Conservation (phyloP, 2,113 vertebrate genomes). For the Syngnathoides biaculeatus region DNA sequence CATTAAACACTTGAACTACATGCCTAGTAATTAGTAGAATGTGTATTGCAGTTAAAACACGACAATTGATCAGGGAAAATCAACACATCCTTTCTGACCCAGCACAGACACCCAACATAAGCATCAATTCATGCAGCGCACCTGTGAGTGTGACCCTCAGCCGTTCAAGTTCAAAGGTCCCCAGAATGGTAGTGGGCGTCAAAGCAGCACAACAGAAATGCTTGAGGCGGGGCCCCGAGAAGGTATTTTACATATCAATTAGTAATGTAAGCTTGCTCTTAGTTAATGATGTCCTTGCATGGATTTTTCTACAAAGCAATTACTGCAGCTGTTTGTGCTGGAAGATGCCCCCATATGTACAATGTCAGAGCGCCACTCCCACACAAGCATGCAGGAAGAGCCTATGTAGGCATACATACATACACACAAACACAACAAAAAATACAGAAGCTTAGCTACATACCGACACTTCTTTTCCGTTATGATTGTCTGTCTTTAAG, state of each 20-base stretch:
- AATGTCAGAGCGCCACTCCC: constrained; percentile 52
- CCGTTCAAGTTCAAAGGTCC: constrained; percentile 35
- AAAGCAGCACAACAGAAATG: constrained; percentile 11
- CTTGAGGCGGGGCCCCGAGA: constrained; percentile 41
- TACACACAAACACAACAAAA: not conserved
- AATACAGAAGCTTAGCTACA: constrained; percentile 5
- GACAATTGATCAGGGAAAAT: constrained; percentile 5
- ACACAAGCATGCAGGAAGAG: constrained; percentile 31
- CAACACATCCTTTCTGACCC: constrained; percentile 5
- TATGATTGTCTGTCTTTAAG: constrained; percentile 27
- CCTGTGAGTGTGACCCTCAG: constrained; percentile 43
- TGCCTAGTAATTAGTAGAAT: constrained; percentile 37
- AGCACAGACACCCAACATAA: not conserved
- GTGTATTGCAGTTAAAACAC: constrained; percentile 19
- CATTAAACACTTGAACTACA: constrained; percentile 30
- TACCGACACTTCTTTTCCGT: constrained; percentile 18
- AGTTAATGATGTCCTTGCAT: constrained; percentile 65
- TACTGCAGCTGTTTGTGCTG: constrained; percentile 56
- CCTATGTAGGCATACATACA: constrained; percentile 25
- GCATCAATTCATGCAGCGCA: constrained; percentile 38
- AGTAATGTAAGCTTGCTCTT: constrained; percentile 55
- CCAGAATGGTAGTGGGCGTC: constrained; percentile 37
- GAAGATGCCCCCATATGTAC: constrained; percentile 49
- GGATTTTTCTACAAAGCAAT: constrained; percentile 61
- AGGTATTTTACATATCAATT: constrained; percentile 52